Evolutionary conservation across 1,140 invertebrate genomes (phyloP).

Genomic region (Kradibia gibbosae): DNA sequence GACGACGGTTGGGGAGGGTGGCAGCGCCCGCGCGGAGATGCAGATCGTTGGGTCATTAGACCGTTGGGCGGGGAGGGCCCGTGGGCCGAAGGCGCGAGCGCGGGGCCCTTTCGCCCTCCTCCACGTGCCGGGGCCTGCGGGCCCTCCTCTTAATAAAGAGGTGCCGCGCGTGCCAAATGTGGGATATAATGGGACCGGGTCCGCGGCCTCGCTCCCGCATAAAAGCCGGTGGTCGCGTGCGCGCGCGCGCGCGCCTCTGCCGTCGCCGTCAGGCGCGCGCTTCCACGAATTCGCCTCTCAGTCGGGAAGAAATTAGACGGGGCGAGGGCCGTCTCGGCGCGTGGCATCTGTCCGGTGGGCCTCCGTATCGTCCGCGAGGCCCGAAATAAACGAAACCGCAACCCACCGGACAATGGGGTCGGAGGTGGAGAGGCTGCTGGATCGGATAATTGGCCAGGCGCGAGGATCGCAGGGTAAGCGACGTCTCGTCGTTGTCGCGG

Average conservation of each 20-base stretch:
- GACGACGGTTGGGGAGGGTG: too few species aligned
- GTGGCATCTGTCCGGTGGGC: constrained; percentile 8
- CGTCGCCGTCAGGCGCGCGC: not conserved
- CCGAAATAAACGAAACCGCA: not conserved
- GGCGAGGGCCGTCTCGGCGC: not conserved
- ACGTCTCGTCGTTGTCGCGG: not conserved
- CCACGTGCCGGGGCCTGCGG: too few species aligned
- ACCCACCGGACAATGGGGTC: not conserved
- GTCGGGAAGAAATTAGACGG: not conserved
- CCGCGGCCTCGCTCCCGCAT: not conserved
- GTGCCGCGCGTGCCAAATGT: too few species aligned
- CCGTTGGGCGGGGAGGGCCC: too few species aligned
- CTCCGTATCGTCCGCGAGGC: not conserved
- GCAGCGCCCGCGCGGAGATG: too few species aligned
- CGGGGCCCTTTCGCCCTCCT: not conserved
- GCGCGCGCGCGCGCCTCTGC: not conserved
- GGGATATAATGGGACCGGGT: too few species aligned
- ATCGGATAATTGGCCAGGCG: constrained; percentile 16
- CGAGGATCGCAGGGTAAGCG: constrained; percentile 3
- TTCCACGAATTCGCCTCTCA: not conserved
- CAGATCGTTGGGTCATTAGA: too few species aligned
- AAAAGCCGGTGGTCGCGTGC: not conserved
- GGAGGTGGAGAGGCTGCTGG: constrained; percentile 14
- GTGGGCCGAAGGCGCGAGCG: not conserved
- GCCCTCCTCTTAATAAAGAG: too few species aligned